Evolutionary conservation across 2,113 vertebrate species (phyloP).

Genomic region (Oreochromis niloticus): DNA sequence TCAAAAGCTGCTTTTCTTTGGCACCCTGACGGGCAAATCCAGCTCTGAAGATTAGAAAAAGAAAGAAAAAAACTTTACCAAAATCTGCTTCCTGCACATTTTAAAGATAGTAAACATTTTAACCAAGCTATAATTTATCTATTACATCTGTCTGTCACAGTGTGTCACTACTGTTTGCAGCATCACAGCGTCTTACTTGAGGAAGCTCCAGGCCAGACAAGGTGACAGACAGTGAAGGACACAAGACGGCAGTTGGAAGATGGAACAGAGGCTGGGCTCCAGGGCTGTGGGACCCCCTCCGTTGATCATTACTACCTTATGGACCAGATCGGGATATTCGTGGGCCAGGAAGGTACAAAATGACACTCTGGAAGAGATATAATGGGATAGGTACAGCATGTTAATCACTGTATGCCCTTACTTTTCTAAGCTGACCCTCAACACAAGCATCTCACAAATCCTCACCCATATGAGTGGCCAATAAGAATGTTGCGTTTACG

Average conservation of each 20-base stretch:
- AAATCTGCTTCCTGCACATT: neutral
- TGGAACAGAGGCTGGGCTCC: conserved; percentile 95
- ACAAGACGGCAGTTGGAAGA: conserved; percentile 95
- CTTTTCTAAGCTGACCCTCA: neutral
- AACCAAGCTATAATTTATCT: neutral
- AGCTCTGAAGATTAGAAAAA: conserved; percentile 70
- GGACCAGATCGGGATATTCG: conserved; percentile 92
- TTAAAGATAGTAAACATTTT: neutral
- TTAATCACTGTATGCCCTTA: neutral
- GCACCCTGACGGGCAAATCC: conserved; percentile 94
- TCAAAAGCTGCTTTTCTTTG: conserved; percentile 94
- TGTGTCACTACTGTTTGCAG: neutral
- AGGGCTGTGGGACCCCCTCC: conserved; percentile 92
- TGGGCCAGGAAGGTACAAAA: conserved; percentile 98
- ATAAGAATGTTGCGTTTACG: conserved; percentile 91
- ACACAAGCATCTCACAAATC: neutral
- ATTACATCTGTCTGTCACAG: neutral
- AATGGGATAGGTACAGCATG: neutral
- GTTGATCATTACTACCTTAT: conserved; percentile 98
- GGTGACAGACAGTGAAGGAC: conserved; percentile 91
- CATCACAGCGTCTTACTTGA: conserved; percentile 80
- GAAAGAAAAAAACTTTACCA: neutral
- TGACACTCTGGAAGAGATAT: conserved; percentile 78
- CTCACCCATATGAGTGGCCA: conserved; percentile 92
- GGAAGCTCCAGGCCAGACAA: conserved; percentile 96